Evolutionary conservation across 2,888 invertebrate species (phyloP).

Genomic region (Pheosia tremula): DNA sequence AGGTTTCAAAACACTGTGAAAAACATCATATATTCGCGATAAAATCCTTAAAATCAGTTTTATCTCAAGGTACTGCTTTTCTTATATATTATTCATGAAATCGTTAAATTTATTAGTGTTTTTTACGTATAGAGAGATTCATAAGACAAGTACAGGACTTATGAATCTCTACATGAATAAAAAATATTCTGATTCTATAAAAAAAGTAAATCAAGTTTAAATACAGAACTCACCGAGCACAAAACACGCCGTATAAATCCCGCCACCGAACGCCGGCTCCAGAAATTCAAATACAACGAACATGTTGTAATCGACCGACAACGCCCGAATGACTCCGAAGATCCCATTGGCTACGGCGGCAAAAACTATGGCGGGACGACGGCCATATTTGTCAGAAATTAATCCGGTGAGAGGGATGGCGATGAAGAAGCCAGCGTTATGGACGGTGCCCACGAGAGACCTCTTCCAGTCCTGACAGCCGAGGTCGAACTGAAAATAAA

Average conservation of each 20-base stretch:
- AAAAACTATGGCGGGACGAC: conserved; percentile 84
- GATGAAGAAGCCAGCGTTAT: conserved; percentile 89
- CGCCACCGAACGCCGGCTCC: conserved; percentile 84
- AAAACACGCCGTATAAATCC: conserved; percentile 85
- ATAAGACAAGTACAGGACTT: too few relatives aligned
- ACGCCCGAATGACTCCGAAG: conserved; percentile 83
- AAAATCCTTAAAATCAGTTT: too few relatives aligned
- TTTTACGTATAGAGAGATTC: too few relatives aligned
- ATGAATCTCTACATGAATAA: too few relatives aligned
- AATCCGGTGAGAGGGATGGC: conserved; percentile 89
- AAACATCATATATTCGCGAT: too few relatives aligned
- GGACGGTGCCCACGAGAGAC: conserved; percentile 89
- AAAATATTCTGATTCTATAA: too few relatives aligned
- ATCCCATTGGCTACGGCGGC: conserved; percentile 82
- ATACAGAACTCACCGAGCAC: conserved; percentile 81
- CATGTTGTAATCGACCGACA: conserved; percentile 84
- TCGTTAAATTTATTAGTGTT: too few relatives aligned
- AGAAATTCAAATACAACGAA: conserved; percentile 85
- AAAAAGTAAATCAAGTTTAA: not conserved
- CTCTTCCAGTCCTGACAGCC: conserved; percentile 90
- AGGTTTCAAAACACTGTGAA: too few relatives aligned
- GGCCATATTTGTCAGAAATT: conserved; percentile 88
- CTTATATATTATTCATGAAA: too few relatives aligned
- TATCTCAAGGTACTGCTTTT: too few relatives aligned
- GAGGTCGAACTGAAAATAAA: conserved; percentile 85